Evolutionary conservation across 2,888 invertebrate genomes (phyloP).

Genomic region (Diogma glabrata): DNA sequence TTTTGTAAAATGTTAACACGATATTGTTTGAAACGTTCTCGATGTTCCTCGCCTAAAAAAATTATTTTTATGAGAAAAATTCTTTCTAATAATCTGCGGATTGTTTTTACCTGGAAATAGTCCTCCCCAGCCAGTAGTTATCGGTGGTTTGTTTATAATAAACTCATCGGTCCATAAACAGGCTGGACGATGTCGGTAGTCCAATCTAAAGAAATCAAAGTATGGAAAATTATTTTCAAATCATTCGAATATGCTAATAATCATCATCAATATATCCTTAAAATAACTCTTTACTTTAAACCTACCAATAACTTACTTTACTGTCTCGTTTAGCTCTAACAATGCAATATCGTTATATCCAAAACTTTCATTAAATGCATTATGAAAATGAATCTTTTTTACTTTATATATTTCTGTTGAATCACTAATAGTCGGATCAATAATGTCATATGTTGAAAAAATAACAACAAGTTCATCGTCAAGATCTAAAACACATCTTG

Average conservation of each 20-base stretch:
- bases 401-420: background rate
- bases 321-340: background rate
- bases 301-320: too few relatives aligned
- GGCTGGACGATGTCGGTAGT: background rate
- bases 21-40: background rate
- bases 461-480: background rate
- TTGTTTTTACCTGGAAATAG: too few relatives aligned
- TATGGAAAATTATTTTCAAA: too few relatives aligned
- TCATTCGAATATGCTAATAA: too few relatives aligned
- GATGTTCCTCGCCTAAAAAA: constrained; percentile 2
- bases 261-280: too few relatives aligned
- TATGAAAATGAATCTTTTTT: background rate
- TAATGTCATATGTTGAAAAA: background rate
- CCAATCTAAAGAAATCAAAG: too few relatives aligned
- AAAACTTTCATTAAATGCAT: background rate
- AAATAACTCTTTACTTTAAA: too few relatives aligned
- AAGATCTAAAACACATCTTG: background rate
- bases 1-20: background rate
- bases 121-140: constrained; percentile 1
- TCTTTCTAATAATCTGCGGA: too few relatives aligned
- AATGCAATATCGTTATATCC: constrained; percentile 1
- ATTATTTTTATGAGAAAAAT: too few relatives aligned
- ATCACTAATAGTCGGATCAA: background rate
- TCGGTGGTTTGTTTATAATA: background rate
- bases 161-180: constrained; percentile 8